Percentiles rank a stretch among this genome's conserved stretches.
phyloP scores from a whole-genome alignment of 2,113 vertebrate genomes.

The Pithys albifrons region DNA sequence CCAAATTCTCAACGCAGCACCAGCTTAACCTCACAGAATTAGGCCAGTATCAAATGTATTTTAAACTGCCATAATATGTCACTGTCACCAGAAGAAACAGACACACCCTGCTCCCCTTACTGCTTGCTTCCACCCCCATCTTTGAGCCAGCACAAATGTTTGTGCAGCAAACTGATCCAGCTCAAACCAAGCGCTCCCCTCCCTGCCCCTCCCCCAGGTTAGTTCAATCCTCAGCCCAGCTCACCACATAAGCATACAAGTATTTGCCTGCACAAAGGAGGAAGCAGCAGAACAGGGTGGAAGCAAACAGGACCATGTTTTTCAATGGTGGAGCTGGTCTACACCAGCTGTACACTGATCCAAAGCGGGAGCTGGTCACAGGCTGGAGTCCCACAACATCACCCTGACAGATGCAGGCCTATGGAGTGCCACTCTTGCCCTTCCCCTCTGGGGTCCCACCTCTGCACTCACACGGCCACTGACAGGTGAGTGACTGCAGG shows the following conservation, averaged over 20 bases:
- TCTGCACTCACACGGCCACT: neutral
- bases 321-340: constrained; percentile 24
- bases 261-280: constrained; percentile 57
- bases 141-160: constrained; percentile 40
- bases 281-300: neutral
- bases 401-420: fast-evolving
- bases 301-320: constrained; percentile 43
- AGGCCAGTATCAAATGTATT: neutral
- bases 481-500: neutral
- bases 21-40: neutral
- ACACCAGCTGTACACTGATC: neutral
- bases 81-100: constrained; percentile 27
- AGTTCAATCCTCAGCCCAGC: constrained; percentile 8
- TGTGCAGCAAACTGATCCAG: constrained; percentile 64
- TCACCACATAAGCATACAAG: constrained; percentile 47
- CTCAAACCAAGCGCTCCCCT: neutral
- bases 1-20: neutral
- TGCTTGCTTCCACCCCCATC: constrained; percentile 52
- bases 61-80: neutral
- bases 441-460: neutral
- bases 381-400: neutral
- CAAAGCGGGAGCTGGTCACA: neutral
- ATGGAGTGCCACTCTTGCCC: fast-evolving
- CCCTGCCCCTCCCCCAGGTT: constrained; percentile 28
- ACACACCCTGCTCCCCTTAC: constrained; percentile 43